A percentile compares a stretch with the other conserved stretches of the same genome.
These are phyloP conservation scores for Loriculus beryllinus DNA, from an alignment of 2,797 vertebrate species.

Conservation along the genomic window DNA sequence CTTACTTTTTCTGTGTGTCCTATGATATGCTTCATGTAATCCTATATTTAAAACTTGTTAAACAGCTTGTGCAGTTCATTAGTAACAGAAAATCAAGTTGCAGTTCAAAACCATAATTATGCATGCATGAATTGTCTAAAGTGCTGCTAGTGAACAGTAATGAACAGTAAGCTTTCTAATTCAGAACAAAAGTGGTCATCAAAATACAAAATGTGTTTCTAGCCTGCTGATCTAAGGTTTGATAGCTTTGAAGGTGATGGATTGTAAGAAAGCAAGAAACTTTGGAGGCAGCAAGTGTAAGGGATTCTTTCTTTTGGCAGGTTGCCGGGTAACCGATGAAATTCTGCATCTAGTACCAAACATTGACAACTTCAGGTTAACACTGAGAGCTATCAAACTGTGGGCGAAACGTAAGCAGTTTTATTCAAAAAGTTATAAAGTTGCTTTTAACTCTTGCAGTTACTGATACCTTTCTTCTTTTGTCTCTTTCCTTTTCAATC, in stretches of 20 bases:
- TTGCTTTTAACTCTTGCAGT: background rate
- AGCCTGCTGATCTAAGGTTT: background rate
- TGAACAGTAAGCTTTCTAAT: background rate
- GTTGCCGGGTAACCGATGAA: slow-evolving; percentile 90
- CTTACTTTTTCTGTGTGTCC: background rate
- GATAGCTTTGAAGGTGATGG: background rate
- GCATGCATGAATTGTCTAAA: background rate
- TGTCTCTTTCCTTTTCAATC: slow-evolving; percentile 52
- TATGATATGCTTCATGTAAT: background rate
- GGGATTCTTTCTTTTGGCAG: slow-evolving; percentile 70
- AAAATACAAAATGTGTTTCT: background rate
- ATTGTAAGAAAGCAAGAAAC: background rate
- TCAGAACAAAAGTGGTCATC: background rate
- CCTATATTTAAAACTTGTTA: background rate
- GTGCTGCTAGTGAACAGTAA: background rate
- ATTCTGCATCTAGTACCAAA: slow-evolving; percentile 90
- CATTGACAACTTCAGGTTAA: slow-evolving; percentile 88
- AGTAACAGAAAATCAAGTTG: background rate
- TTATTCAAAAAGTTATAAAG: slow-evolving; percentile 49
- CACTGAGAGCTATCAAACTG: slow-evolving; percentile 90
- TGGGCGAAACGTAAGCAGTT: slow-evolving; percentile 91
- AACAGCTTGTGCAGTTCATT: background rate
- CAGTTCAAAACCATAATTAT: background rate
- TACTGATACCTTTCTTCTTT: slow-evolving; percentile 58
- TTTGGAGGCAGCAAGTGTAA: background rate